Percentiles rank a stretch among this genome's conserved stretches.
phyloP scores from a whole-genome alignment of 2,888 invertebrate species.

The Azorinus chamasolen region DNA sequence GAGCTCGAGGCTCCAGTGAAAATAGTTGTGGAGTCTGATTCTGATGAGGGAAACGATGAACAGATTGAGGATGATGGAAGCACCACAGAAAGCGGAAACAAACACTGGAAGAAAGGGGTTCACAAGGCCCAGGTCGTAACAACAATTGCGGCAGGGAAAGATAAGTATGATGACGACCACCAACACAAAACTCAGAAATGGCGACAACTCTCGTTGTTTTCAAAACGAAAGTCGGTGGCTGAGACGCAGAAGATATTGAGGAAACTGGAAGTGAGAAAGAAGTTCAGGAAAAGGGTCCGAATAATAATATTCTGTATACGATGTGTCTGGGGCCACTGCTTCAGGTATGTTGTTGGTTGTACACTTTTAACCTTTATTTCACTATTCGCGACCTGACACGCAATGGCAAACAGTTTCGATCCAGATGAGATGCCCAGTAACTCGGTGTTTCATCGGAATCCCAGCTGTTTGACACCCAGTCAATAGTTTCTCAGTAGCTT shows the following conservation, averaged over 20 bases:
- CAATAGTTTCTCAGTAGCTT: not conserved
- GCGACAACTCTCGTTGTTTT: not conserved
- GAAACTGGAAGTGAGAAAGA: constrained; percentile 29
- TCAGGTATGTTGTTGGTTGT: constrained; percentile 47
- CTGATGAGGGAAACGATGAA: constrained; percentile 4
- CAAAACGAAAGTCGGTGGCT: constrained; percentile 17
- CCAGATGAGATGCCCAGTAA: too few relatives aligned
- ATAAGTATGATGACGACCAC: constrained; percentile 11
- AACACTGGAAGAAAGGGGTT: constrained; percentile 1
- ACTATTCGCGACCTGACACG: too few relatives aligned
- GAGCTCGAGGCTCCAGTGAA: constrained; percentile 34
- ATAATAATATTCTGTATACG: constrained; percentile 64
- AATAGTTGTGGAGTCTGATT: constrained; percentile 2
- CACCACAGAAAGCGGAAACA: not conserved
- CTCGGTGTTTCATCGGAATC: too few relatives aligned
- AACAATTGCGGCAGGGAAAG: not conserved
- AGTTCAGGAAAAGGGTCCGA: constrained; percentile 50
- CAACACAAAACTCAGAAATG: constrained; percentile 12
- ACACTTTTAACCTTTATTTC: not conserved
- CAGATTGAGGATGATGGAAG: too few relatives aligned
- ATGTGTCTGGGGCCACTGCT: constrained; percentile 60
- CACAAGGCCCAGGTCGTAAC: not conserved
- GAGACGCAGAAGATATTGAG: constrained; percentile 28
- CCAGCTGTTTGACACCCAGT: too few relatives aligned
- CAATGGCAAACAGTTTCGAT: too few relatives aligned